A percentile compares a stretch with the other conserved stretches of the same genome.
Evolutionary conservation across 1,140 invertebrate species (phyloP).

Genomic region (Thalassaphorura encarpata): DNA sequence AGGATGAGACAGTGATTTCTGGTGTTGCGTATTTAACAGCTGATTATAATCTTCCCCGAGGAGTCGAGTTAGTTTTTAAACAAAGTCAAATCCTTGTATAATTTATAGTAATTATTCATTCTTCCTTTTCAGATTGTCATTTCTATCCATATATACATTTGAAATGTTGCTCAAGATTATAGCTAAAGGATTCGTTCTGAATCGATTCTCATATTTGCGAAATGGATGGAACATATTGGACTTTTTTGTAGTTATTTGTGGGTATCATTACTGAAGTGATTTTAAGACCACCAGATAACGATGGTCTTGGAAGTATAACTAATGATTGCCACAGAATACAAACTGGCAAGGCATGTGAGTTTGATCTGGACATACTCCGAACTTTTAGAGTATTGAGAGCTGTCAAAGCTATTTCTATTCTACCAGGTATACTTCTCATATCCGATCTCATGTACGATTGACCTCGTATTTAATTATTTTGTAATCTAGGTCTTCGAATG

Average conservation of each 20-base stretch:
- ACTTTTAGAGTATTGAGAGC: slow-evolving; percentile 90
- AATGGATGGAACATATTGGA: slow-evolving; percentile 98
- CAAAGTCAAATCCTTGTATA: slow-evolving; percentile 12
- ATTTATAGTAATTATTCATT: too few species aligned
- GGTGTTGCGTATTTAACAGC: neutral
- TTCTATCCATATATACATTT: slow-evolving; percentile 85
- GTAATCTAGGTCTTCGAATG: slow-evolving; percentile 70
- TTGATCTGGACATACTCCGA: too few species aligned
- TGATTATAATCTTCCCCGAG: slow-evolving; percentile 13
- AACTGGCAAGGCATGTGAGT: too few species aligned
- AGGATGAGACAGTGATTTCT: too few species aligned
- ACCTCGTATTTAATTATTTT: neutral
- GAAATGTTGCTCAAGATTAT: slow-evolving; percentile 94
- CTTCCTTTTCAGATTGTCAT: slow-evolving; percentile 66
- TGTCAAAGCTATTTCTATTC: slow-evolving; percentile 90
- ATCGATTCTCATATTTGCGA: slow-evolving; percentile 89
- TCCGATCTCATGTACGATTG: neutral
- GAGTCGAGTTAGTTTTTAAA: slow-evolving; percentile 8
- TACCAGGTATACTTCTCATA: slow-evolving; percentile 64
- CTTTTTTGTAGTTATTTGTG: slow-evolving; percentile 86
- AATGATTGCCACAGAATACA: too few species aligned
- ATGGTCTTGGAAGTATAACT: too few species aligned
- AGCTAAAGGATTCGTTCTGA: slow-evolving; percentile 88
- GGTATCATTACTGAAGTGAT: slow-evolving; percentile 72
- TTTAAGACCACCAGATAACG: too few species aligned